Evolutionary conservation across 2,797 vertebrate species (phyloP).

Genomic region (Podarcis lilfordi): DNA sequence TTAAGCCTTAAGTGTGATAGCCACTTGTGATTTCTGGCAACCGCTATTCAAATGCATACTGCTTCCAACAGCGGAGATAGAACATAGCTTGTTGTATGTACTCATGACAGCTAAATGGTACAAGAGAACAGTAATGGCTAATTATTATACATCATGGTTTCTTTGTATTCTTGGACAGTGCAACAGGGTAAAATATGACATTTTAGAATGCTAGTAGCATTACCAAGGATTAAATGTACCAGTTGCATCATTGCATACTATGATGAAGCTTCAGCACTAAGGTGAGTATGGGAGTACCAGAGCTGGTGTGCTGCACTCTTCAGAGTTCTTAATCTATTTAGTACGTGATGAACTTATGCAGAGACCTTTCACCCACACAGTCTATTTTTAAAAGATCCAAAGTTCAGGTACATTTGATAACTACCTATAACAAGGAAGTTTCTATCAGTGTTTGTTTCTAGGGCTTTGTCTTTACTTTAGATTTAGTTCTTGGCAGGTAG

Average conservation of each 20-base stretch:
- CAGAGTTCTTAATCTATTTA: neutral
- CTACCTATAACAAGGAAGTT: neutral
- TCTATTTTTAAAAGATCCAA: neutral
- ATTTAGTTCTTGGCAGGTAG: neutral
- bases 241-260: neutral
- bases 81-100: neutral
- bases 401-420: neutral
- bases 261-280: neutral
- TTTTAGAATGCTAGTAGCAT: neutral
- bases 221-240: too few relatives aligned
- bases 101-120: neutral
- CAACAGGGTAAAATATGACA: neutral
- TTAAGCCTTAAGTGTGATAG: neutral
- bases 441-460: neutral
- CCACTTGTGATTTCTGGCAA: too few relatives aligned
- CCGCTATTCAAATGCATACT: too few relatives aligned
- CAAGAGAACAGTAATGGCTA: neutral
- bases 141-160: neutral
- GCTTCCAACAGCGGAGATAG: too few relatives aligned
- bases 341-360: neutral
- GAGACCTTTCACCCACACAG: neutral
- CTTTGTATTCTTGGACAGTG: neutral
- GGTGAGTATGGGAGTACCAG: neutral
- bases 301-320: neutral
- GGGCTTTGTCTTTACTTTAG: neutral